Evolutionary conservation across 2,888 invertebrate species (phyloP).

Genomic region (Drosophila ezoana): DNA sequence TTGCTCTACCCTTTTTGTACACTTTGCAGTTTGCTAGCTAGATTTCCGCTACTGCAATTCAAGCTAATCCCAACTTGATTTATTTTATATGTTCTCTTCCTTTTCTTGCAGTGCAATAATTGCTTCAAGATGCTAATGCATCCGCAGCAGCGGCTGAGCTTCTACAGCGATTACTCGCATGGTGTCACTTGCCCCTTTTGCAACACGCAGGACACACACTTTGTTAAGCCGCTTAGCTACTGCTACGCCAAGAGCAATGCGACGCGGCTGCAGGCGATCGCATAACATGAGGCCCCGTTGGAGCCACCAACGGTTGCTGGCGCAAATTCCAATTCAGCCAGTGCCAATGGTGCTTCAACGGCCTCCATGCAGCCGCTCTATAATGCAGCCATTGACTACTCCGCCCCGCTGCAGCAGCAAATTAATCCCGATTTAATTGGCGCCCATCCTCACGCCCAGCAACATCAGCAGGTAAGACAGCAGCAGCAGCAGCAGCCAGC

Average conservation of each 20-base stretch:
- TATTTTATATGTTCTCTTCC: not conserved
- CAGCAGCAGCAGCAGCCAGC: conserved; percentile 53
- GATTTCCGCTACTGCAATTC: not conserved
- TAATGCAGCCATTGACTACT: conserved; percentile 83
- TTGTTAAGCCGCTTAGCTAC: conserved; percentile 94
- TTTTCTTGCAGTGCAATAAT: conserved; percentile 91
- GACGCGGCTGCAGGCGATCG: conserved; percentile 91
- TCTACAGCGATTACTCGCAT: conserved; percentile 98
- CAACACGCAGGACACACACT: conserved; percentile 95
- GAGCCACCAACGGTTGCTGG: conserved; percentile 85
- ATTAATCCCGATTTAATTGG: conserved; percentile 82
- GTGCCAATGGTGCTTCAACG: conserved; percentile 71
- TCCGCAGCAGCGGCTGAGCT: conserved; percentile 94
- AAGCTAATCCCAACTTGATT: not conserved
- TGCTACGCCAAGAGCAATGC: conserved; percentile 92
- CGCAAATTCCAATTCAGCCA: conserved; percentile 54
- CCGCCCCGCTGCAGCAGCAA: conserved; percentile 83
- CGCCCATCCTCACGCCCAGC: conserved; percentile 82
- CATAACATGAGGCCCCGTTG: conserved; percentile 93
- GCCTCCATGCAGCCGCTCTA: conserved; percentile 75
- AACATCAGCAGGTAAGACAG: conserved; percentile 73
- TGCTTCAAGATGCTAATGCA: conserved; percentile 95
- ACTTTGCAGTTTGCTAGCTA: not conserved
- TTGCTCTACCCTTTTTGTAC: not conserved
- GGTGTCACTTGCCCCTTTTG: conserved; percentile 96